These are phyloP conservation scores for Oreochromis mossambicus DNA, from an alignment of 2,797 vertebrate species.

Conservation along the genomic window DNA sequence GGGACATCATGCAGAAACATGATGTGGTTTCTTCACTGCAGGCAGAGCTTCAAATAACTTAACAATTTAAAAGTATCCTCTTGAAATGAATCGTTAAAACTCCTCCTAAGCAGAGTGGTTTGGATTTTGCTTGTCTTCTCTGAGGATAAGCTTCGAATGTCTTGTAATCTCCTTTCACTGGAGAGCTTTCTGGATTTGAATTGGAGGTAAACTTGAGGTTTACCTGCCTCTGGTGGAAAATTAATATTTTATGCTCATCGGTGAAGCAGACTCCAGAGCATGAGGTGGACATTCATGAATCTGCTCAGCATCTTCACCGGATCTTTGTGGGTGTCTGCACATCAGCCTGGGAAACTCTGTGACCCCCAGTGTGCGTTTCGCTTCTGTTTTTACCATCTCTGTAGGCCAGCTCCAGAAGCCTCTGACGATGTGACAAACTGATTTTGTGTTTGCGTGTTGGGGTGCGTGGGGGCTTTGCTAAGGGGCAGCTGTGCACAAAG, in stretches of 20 bases:
- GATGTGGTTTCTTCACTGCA: neutral
- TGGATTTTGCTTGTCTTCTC: neutral
- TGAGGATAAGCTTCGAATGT: neutral
- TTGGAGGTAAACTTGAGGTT: constrained; percentile 1
- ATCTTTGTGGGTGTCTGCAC: neutral
- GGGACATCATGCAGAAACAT: too few relatives aligned
- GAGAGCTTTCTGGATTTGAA: neutral
- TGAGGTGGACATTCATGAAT: neutral
- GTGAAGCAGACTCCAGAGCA: neutral
- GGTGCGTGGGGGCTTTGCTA: neutral
- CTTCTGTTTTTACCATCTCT: constrained; percentile 17
- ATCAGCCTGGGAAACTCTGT: neutral
- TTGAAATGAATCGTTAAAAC: neutral
- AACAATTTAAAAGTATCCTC: neutral
- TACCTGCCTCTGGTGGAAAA: neutral
- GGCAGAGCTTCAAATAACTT: neutral
- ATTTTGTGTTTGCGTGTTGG: neutral
- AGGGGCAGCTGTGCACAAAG: constrained; percentile 6
- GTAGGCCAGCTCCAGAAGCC: neutral
- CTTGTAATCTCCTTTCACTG: neutral
- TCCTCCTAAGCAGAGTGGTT: neutral
- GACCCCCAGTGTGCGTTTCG: neutral
- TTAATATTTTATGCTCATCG: neutral
- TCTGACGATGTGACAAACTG: neutral
- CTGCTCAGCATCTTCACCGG: neutral